phyloP scores from a whole-genome alignment of 37 sponge, comb jelly and placozoan species.

The Agelas oroides region DNA sequence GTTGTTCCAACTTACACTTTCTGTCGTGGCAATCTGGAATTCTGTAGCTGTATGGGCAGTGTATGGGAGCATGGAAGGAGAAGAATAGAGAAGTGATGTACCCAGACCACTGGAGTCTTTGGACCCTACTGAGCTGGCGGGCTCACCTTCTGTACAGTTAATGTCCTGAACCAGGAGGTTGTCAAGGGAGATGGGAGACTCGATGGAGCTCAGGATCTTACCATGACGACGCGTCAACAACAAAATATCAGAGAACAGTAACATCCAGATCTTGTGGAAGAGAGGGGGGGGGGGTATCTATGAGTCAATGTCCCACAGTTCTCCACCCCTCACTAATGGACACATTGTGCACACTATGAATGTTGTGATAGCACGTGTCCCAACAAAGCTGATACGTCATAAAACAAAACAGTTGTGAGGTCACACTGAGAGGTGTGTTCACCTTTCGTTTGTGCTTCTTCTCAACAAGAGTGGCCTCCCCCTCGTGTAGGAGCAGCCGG shows the following conservation, averaged over 20 bases:
- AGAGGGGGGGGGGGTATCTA: no score
- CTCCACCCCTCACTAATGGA: neutral
- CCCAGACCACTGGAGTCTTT: no score
- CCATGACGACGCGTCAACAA: slow-evolving; percentile 58
- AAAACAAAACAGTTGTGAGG: no score
- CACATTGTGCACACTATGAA: no score
- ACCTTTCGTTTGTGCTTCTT: slow-evolving; percentile 60
- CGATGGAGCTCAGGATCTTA: slow-evolving; percentile 32
- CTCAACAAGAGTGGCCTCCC: slow-evolving; percentile 57
- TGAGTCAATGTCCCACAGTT: neutral
- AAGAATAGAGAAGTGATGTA: no score
- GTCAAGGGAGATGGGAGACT: slow-evolving; percentile 54
- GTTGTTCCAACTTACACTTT: no score
- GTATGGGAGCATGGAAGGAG: neutral
- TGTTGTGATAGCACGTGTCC: no score
- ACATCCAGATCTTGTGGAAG: slow-evolving; percentile 52
- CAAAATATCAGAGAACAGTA: slow-evolving; percentile 77
- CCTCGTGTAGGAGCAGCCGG: slow-evolving; percentile 59
- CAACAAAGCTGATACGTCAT: no score
- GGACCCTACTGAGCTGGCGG: no score
- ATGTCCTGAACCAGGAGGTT: slow-evolving; percentile 51
- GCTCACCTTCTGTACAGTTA: slow-evolving; percentile 62
- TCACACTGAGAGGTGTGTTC: neutral
- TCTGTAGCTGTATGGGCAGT: no score
- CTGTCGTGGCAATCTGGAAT: no score